Evolutionary conservation across 1,140 invertebrate species (phyloP).

Genomic region (Eufriesea mexicana): DNA sequence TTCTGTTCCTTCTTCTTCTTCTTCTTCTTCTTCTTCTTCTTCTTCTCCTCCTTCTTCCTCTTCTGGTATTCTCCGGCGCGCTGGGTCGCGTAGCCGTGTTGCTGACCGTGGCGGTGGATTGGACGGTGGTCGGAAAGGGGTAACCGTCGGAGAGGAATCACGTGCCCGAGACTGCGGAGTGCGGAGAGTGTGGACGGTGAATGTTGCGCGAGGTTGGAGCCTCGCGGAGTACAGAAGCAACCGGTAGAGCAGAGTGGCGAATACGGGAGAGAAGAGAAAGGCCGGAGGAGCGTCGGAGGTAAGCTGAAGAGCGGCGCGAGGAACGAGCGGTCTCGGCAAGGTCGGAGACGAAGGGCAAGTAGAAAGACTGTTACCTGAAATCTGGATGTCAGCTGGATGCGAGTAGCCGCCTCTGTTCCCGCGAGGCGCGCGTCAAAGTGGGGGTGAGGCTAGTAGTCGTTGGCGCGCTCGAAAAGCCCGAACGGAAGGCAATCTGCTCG

Average conservation of each 20-base stretch:
- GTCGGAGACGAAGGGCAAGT: neutral
- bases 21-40: neutral
- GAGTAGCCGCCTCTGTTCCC: conserved; percentile 27
- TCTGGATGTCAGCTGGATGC: conserved; percentile 76
- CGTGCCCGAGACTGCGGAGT: too few species aligned
- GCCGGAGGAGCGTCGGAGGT: too few species aligned
- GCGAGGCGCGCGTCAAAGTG: conserved; percentile 56
- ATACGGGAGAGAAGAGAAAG: neutral
- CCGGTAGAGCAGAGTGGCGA: too few species aligned
- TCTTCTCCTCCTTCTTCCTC: neutral
- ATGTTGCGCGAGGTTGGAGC: neutral
- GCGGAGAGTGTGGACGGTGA: too few species aligned
- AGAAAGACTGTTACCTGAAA: conserved; percentile 66
- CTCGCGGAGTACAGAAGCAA: neutral
- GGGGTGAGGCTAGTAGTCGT: conserved; percentile 77
- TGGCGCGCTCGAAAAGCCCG: conserved; percentile 79
- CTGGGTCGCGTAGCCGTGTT: too few species aligned
- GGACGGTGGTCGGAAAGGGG: neutral
- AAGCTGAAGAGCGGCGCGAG: too few species aligned
- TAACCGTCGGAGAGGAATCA: neutral
- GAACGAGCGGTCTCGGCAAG: neutral
- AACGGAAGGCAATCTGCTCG: conserved; percentile 82
- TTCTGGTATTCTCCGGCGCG: too few species aligned
- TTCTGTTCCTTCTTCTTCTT: neutral
- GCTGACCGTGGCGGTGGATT: too few species aligned